phyloP scores from a whole-genome alignment of 2,888 invertebrate genomes.

The Dyspetes luteomarginatus region DNA sequence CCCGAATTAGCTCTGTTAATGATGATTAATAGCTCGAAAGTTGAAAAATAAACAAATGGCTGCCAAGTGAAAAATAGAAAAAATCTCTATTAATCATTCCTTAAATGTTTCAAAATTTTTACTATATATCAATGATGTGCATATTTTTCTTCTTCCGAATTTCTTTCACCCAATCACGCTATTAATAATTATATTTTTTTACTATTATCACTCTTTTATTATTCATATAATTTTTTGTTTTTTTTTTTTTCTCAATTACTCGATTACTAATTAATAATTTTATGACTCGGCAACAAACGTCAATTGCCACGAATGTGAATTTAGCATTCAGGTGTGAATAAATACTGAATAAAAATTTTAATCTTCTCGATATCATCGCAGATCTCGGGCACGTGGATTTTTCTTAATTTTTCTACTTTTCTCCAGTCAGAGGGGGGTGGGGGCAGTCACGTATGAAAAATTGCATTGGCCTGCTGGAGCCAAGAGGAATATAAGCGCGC shows the following conservation, averaged over 20 bases:
- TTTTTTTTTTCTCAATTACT: too few relatives aligned
- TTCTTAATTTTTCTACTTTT: background rate
- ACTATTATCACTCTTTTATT: too few relatives aligned
- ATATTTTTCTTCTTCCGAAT: too few relatives aligned
- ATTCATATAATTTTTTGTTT: too few relatives aligned
- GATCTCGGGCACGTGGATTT: constrained; percentile 30
- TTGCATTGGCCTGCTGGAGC: constrained; percentile 62
- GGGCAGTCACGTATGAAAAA: constrained; percentile 58
- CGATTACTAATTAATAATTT: too few relatives aligned
- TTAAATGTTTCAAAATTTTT: constrained; percentile 38
- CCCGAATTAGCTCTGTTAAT: constrained; percentile 52
- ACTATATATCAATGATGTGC: too few relatives aligned
- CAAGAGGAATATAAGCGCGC: constrained; percentile 14
- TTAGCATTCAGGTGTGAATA: background rate
- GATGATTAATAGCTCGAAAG: constrained; percentile 50
- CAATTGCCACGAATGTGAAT: too few relatives aligned
- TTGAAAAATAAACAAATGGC: constrained; percentile 20
- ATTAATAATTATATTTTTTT: too few relatives aligned
- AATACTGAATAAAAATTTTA: too few relatives aligned
- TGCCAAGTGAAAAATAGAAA: constrained; percentile 1
- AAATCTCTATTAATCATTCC: constrained; percentile 29
- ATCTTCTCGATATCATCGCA: background rate
- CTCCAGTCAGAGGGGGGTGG: background rate
- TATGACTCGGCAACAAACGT: background rate
- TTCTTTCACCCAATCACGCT: too few relatives aligned